phyloP scores from a whole-genome alignment of 1,140 invertebrate genomes.

The Zaprionus camerounensis region DNA sequence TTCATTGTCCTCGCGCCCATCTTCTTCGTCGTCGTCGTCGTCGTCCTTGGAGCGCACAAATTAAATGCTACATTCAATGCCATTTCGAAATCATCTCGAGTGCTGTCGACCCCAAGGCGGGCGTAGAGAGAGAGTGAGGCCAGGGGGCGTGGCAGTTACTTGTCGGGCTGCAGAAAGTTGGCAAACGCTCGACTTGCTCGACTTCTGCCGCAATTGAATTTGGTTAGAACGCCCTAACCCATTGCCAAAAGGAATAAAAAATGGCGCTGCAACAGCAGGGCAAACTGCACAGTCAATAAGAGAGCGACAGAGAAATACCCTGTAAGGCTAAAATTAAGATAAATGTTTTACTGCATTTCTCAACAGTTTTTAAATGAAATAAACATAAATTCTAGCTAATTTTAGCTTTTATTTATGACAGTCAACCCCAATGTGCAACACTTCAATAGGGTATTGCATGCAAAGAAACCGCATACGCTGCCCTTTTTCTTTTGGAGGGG shows the following conservation, averaged over 20 bases:
- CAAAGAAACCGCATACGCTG: slow-evolving; percentile 46
- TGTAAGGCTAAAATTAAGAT: background rate
- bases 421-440: background rate
- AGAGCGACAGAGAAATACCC: background rate
- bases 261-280: background rate
- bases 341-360: no score
- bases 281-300: background rate
- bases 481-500: slow-evolving; percentile 24
- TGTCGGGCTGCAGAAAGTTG: slow-evolving; percentile 50
- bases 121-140: background rate
- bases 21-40: background rate
- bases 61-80: slow-evolving; percentile 82
- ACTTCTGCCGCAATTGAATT: slow-evolving; percentile 78
- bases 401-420: background rate
- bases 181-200: slow-evolving; percentile 39
- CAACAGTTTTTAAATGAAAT: background rate
- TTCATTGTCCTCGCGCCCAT: slow-evolving; percentile 22
- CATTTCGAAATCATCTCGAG: slow-evolving; percentile 77
- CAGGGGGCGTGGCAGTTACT: slow-evolving; percentile 3
- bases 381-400: no score
- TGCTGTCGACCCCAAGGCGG: slow-evolving; percentile 41
- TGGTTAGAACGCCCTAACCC: slow-evolving; percentile 34
- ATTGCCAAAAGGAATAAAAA: slow-evolving; percentile 20
- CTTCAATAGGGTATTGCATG: background rate
- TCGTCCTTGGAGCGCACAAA: slow-evolving; percentile 65